These are phyloP conservation scores for Nysson spinosus DNA, from an alignment of 2,888 invertebrate genomes.

Conservation along the genomic window DNA sequence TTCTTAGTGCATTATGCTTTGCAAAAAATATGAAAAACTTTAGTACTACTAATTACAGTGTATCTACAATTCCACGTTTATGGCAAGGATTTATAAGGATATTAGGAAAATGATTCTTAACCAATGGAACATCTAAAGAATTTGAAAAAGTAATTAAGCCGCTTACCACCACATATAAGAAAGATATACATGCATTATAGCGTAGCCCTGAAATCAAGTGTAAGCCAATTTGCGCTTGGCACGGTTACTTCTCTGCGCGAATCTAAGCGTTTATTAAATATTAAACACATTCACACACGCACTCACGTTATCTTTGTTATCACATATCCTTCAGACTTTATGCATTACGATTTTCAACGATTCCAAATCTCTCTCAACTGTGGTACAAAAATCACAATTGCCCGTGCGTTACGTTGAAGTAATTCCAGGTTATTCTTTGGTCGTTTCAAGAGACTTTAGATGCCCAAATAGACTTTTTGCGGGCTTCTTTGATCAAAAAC, in stretches of 20 bases:
- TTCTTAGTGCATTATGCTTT: background rate
- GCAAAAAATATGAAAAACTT: background rate
- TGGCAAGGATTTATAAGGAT: background rate
- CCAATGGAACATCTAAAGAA: too few relatives aligned
- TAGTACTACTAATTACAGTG: background rate
- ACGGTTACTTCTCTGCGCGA: constrained; percentile 28
- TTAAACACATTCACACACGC: constrained; percentile 28
- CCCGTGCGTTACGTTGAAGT: background rate
- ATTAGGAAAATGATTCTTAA: too few relatives aligned
- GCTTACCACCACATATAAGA: background rate
- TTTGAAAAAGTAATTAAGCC: constrained; percentile 7
- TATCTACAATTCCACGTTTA: background rate
- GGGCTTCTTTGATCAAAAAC: constrained; percentile 23
- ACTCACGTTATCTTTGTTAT: constrained; percentile 33
- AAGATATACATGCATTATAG: background rate
- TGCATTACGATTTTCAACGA: constrained; percentile 18
- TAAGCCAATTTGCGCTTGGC: constrained; percentile 39
- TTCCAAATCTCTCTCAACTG: constrained; percentile 19
- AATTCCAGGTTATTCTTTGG: constrained; percentile 43
- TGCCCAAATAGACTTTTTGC: constrained; percentile 19
- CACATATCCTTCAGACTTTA: constrained; percentile 35
- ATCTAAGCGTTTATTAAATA: constrained; percentile 39
- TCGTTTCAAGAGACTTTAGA: constrained; percentile 41
- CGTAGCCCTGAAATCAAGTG: background rate
- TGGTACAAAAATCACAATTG: constrained; percentile 15